Evolutionary conservation across 2,797 vertebrate species (phyloP).

Genomic region (Peromyscus aztecus): DNA sequence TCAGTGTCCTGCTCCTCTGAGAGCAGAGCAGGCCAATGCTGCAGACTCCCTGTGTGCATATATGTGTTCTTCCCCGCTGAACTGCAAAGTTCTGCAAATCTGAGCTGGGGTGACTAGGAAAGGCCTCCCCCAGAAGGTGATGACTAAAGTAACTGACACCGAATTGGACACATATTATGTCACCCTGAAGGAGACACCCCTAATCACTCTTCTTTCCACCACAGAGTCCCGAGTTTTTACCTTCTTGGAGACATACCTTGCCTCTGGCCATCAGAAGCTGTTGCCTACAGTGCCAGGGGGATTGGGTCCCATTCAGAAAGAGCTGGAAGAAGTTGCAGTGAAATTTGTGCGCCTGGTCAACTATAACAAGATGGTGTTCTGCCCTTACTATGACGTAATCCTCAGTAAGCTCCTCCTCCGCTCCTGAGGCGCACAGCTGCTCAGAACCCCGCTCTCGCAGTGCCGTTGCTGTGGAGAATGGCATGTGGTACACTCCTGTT

Average conservation of each 20-base stretch:
- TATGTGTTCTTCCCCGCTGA: not conserved
- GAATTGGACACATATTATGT: not conserved
- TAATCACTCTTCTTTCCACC: conserved; percentile 64
- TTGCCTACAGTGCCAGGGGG: conserved; percentile 92
- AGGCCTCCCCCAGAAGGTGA: not conserved
- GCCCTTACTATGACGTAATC: conserved; percentile 95
- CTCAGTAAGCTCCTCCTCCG: conserved; percentile 89
- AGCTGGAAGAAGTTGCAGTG: conserved; percentile 94
- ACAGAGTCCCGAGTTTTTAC: conserved; percentile 94
- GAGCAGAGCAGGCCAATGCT: not conserved
- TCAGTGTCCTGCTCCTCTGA: not conserved
- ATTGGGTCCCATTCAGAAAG: conserved; percentile 93
- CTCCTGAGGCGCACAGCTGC: conserved; percentile 32
- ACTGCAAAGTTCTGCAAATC: not conserved
- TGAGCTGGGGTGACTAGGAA: not conserved
- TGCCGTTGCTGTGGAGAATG: conserved; percentile 83
- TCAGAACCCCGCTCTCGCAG: conserved; percentile 24
- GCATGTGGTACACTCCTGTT: conserved; percentile 78
- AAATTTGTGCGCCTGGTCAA: conserved; percentile 94
- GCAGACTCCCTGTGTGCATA: not conserved
- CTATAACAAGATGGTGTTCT: conserved; percentile 98
- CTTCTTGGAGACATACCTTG: conserved; percentile 93
- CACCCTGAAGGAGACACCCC: not conserved
- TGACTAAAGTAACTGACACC: not conserved
- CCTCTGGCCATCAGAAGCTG: conserved; percentile 90